These are phyloP conservation scores for Vombatus ursinus DNA, from an alignment of 2,113 vertebrate species.

Conservation along the genomic window DNA sequence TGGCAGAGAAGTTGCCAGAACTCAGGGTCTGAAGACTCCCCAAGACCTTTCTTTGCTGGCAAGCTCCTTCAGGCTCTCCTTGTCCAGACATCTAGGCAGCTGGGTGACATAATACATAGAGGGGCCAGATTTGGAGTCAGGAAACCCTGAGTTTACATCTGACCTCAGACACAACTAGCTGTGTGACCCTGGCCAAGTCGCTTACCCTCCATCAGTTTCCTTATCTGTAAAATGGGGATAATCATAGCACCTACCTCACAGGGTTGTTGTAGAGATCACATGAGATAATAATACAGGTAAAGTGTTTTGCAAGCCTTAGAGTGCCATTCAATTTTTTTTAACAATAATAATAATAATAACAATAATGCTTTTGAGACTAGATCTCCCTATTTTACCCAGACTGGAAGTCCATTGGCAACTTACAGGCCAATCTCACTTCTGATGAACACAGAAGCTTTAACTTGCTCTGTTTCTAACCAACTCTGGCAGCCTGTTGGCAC, in stretches of 20 bases:
- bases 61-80: neutral
- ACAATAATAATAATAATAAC: neutral
- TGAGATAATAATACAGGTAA: neutral
- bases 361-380: neutral
- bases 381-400: neutral
- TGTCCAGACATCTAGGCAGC: neutral
- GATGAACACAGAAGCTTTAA: neutral
- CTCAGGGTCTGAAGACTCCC: neutral
- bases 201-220: neutral
- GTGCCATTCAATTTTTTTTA: neutral
- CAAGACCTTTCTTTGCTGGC: neutral
- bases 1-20: neutral
- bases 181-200: neutral
- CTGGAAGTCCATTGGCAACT: neutral
- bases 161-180: neutral
- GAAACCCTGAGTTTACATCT: neutral
- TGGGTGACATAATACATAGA: neutral
- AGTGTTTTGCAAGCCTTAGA: neutral
- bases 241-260: neutral
- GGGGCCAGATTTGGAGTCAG: neutral
- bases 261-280: neutral
- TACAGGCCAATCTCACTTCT: neutral
- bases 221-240: neutral
- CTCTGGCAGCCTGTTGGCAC: neutral
- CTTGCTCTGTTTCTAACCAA: neutral